phyloP scores from a whole-genome alignment of 2,888 invertebrate genomes.

The Furcula furcula region DNA sequence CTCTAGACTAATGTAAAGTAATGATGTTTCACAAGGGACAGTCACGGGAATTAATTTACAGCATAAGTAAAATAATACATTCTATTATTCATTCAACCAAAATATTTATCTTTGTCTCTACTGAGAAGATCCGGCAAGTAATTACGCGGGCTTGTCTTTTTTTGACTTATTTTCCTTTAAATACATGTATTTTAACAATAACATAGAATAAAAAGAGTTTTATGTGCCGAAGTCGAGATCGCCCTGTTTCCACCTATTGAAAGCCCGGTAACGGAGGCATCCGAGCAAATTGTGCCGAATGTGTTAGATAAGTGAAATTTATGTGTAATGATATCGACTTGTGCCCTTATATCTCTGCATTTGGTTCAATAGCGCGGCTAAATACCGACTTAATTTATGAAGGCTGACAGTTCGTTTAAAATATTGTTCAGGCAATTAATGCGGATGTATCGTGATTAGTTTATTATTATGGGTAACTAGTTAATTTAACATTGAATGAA shows the following conservation, averaged over 20 bases:
- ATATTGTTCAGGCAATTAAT: constrained; percentile 40
- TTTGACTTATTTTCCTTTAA: too few species aligned
- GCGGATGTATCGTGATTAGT: constrained; percentile 21
- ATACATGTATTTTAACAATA: too few species aligned
- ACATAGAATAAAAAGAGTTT: too few species aligned
- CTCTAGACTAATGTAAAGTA: too few species aligned
- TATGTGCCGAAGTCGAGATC: constrained; percentile 7
- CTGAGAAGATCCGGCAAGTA: too few species aligned
- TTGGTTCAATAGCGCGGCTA: constrained; percentile 58
- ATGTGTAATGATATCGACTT: constrained; percentile 72
- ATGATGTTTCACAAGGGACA: too few species aligned
- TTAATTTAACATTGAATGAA: too few species aligned
- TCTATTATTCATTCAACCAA: too few species aligned
- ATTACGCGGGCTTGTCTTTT: too few species aligned
- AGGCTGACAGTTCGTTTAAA: constrained; percentile 56
- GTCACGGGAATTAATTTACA: too few species aligned
- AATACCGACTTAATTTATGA: constrained; percentile 57
- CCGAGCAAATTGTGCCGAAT: constrained; percentile 63
- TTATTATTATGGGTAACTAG: constrained; percentile 23
- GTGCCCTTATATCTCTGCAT: constrained; percentile 65
- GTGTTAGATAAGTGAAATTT: constrained; percentile 70
- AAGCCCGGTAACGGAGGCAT: constrained; percentile 31
- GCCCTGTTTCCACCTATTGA: constrained; percentile 13
- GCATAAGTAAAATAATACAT: too few species aligned
- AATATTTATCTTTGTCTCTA: too few species aligned